These are phyloP conservation scores for Cephus runcator DNA, from an alignment of 2,888 invertebrate species.

Conservation along the genomic window DNA sequence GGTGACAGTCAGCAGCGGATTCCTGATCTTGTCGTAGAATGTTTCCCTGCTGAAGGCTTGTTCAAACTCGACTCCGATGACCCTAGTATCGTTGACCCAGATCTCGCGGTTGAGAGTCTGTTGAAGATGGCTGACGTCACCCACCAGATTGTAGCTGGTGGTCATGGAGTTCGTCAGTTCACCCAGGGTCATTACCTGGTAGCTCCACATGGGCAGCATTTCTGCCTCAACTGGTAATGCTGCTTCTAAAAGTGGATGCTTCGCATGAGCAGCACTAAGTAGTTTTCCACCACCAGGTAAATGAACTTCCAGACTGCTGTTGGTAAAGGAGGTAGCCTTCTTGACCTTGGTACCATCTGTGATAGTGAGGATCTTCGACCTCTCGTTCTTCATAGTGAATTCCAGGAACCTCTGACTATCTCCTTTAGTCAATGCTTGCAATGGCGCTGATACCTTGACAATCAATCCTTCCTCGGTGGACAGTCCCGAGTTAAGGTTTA, in stretches of 20 bases:
- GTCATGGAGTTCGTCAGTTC: constrained; percentile 84
- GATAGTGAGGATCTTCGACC: constrained; percentile 75
- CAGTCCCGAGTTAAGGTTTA: constrained; percentile 81
- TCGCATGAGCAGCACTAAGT: constrained; percentile 80
- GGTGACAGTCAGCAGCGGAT: constrained; percentile 84
- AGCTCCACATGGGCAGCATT: constrained; percentile 91
- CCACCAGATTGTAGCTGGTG: constrained; percentile 83
- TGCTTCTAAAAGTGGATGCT: constrained; percentile 85
- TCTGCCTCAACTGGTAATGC: constrained; percentile 89
- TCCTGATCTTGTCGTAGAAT: constrained; percentile 86
- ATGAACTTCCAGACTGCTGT: constrained; percentile 81
- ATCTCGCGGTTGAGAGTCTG: constrained; percentile 86
- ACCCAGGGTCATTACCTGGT: constrained; percentile 82
- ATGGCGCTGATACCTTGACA: constrained; percentile 75
- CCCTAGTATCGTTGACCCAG: constrained; percentile 89
- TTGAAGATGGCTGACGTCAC: constrained; percentile 86
- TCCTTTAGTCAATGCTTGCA: constrained; percentile 69
- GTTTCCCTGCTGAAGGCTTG: constrained; percentile 90
- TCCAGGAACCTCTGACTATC: constrained; percentile 69
- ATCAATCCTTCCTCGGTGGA: constrained; percentile 81
- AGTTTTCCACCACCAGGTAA: constrained; percentile 81
- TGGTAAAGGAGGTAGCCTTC: constrained; percentile 80
- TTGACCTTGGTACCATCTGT: constrained; percentile 77
- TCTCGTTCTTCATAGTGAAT: constrained; percentile 73
- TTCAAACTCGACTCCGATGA: constrained; percentile 92